Evolutionary conservation across 2,797 vertebrate species (phyloP), one percentile per base, ranked within the genome.

Genomic region (Periparus ater): DNA sequence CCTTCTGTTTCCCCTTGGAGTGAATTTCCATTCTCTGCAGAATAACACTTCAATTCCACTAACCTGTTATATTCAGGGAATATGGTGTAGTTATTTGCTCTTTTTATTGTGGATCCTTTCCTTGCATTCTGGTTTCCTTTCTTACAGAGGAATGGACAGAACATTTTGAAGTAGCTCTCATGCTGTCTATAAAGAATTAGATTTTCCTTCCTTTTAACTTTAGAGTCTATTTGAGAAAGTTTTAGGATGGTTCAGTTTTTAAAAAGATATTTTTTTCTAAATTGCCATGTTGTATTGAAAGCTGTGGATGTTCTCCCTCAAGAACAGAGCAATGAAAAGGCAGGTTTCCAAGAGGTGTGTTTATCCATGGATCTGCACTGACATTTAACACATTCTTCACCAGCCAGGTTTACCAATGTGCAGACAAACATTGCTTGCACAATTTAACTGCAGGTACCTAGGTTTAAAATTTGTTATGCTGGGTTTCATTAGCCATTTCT

Each of bases 351-450:
- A 91, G 85, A 75, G 76, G 47, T 32, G 42, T 83, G 81, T 38
- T 50, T 83, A 57, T 95, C 74, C 80, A 1, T 72, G 95, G 81
- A 89, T 95, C 75, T 96, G 88, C 77, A 54, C 48, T 95, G 96
- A 88, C 89, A 91, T 94, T 96, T 93, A 96, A 92, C n/a, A 44
- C 78, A 21, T 48, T 79, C 57, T 50, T 92, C 60, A 80, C 67
- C 61, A 66, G 47, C 76, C 82, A 74, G 82, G 76, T 92, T 92
- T 83, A 71, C 36, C 81, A 84, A 68, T 53, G 80, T 75, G 34
- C 38, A 29, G 58, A 65, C 40, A 81, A 51, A 76, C 82, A 58
- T 10, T 78, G 47, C 50, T 94, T 74, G 23, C 40, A 38, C 17
- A 45, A 30, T 72, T 89, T 65, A 63, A 38, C 91, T 65, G 17